Evolutionary conservation across 2,113 vertebrate species (phyloP), one percentile per base, ranked within the genome.

Genomic region (Naja naja): DNA sequence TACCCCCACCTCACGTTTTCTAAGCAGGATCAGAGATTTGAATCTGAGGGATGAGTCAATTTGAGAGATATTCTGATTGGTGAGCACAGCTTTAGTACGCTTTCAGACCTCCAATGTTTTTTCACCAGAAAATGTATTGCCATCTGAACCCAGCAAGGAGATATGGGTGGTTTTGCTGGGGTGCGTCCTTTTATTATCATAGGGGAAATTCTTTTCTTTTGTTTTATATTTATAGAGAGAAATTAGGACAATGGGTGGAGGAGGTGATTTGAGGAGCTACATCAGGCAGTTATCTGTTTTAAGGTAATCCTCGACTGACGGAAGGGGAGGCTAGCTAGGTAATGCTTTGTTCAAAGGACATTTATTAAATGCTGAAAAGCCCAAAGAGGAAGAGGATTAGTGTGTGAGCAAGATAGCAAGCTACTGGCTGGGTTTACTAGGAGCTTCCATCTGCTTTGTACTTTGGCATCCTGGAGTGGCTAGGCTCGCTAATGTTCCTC

Each of bases 361-460:
- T 30, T 6, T 91, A 90, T 96, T 91, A 95, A 96, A 95, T 92
- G 22, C 53, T 93, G 96, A 94, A 95, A 95, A 94, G 95, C 95
- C 90, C 86, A 94, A 93, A 34, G 94, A 92, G 56, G 95, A 93
- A 94, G 94, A 94, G 95, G 96, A 97, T 97, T 97, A 96, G 74
- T 47, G 58, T 92, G 93, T n/a, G 92, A 87, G 94, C 45, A 89
- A 85, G 60, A 34, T 85, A 91, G n/a, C 27, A 89, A 91, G 69
- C 88, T 49, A 74, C 90, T 89, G 89, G 91, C 94, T 92, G 91
- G 90, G 81, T 94, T 85, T 89, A 64, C 81, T 74, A 0, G 1
- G 58, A 88, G 92, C 92, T 20, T 91, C 94, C 95, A 93, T 96
- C 94, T 96, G 95, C 92, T 94, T 93, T 25, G 74, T 89, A 92